Base-by-base conservation (phyloP, 2,797 vertebrate genomes). In the Naso thynnoides region DNA sequence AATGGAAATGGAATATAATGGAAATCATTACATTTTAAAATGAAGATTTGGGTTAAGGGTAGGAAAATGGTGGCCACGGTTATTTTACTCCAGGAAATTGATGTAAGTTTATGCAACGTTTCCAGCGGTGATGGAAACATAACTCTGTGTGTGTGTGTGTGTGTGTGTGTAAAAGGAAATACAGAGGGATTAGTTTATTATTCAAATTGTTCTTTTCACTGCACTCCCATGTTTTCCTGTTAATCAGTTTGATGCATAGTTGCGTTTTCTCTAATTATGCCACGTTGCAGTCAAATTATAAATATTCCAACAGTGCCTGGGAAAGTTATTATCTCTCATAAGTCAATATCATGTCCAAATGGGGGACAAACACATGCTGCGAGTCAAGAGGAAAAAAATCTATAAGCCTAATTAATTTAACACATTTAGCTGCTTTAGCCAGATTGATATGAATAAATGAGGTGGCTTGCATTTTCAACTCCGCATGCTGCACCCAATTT, bases 361-460 rank as follows among this genome's bases (percentile, higher is more conserved):
- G 26, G 64, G 49, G 72, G 69, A 86, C 75, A 73, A 60, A 61
- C 73, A n/a, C 82, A 70, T 16, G 59, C 80, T 82, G 83, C 70
- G 74, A 74, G 75, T 60, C 55, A 26, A n/a, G 58, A 70, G 38
- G 21, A 49, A 78, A 75, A 74, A 75, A 83, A 86, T 76, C 68
- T 71, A 77, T 82, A 79, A 72, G 69, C 82, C 84, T 77, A 77
- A 88, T 90, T 87, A 89, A 87, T 88, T 83, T 64, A 69, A 61
- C 70, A 82, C 76, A 79, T 87, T 86, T 80, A 70, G 76, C 79
- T 65, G 27, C 68, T 81, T 83, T 82, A 49, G 75, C 64, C 78
- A 79, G 84, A 87, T 87, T 86, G 86, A 82, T 77, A 59, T 80
- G 78, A 89, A 86, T 81, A 89, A 88, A 82, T 79, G 62, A 90